These are phyloP conservation scores for Sebastes paucispinis DNA, from an alignment of 2,797 vertebrate species.

Conservation along the genomic window DNA sequence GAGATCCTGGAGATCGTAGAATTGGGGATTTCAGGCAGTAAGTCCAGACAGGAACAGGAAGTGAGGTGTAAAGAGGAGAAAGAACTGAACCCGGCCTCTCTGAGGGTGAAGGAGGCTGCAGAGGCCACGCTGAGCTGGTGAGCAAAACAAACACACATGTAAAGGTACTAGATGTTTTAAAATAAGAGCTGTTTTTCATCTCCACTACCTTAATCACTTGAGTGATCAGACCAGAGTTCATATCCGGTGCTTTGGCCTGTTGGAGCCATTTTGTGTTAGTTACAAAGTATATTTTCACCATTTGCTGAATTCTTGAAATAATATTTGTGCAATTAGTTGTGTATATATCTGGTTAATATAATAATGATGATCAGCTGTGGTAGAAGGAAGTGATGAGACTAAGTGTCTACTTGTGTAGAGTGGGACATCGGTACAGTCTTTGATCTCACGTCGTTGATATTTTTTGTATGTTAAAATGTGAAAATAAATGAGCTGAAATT, in stretches of 20 bases:
- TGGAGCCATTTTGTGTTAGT: neutral
- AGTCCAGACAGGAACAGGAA: conserved; percentile 90
- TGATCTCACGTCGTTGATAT: too few relatives aligned
- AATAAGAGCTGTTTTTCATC: neutral
- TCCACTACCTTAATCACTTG: neutral
- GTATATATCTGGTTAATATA: too few relatives aligned
- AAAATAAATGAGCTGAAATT: neutral
- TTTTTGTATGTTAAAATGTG: neutral
- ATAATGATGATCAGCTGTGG: neutral
- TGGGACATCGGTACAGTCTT: neutral
- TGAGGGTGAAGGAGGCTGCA: conserved; percentile 95
- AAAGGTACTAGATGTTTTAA: neutral
- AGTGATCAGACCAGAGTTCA: neutral
- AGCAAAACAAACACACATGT: conserved; percentile 59
- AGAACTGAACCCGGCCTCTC: conserved; percentile 91
- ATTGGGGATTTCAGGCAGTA: conserved; percentile 93
- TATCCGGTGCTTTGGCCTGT: neutral
- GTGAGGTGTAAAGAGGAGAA: conserved; percentile 91
- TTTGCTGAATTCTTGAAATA: neutral
- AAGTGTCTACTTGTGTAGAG: neutral
- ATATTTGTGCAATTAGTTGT: too few relatives aligned
- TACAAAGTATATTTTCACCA: neutral
- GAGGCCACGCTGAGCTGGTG: conserved; percentile 94
- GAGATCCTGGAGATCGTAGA: conserved; percentile 96
- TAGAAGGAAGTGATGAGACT: neutral